These are phyloP conservation scores for Seriola aureovittata DNA, from an alignment of 2,113 vertebrate species.

Conservation along the genomic window DNA sequence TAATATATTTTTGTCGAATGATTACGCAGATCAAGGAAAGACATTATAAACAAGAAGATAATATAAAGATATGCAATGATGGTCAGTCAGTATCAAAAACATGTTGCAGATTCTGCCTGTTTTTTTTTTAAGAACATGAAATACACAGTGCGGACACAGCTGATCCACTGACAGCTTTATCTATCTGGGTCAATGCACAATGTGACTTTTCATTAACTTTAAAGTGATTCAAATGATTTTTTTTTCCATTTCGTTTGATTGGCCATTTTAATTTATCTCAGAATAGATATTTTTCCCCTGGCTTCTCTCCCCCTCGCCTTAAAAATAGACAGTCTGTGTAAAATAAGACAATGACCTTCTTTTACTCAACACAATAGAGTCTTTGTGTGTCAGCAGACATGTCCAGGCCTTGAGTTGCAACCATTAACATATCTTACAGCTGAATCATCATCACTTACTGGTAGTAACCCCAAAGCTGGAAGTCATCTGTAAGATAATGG, in stretches of 20 bases:
- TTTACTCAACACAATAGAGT: conserved; percentile 55
- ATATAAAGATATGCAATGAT: neutral
- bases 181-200: conserved; percentile 59
- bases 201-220: conserved; percentile 54
- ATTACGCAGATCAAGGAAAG: conserved; percentile 14
- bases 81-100: conserved; percentile 12
- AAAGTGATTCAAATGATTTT: conserved; percentile 18
- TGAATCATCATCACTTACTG: conserved; percentile 77
- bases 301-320: conserved; percentile 16
- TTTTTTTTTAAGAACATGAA: conserved; percentile 15
- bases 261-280: conserved; percentile 50
- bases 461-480: conserved; percentile 49
- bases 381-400: conserved; percentile 74
- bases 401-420: conserved; percentile 59
- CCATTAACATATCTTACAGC: conserved; percentile 76
- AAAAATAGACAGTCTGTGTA: conserved; percentile 72
- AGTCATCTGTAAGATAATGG: conserved; percentile 46
- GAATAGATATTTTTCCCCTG: conserved; percentile 57
- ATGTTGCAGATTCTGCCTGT: conserved; percentile 26
- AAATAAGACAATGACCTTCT: conserved; percentile 73
- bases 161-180: conserved; percentile 39
- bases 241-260: conserved; percentile 8
- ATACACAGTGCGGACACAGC: conserved; percentile 20
- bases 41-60: conserved; percentile 11
- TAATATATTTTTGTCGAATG: conserved; percentile 9